A percentile compares a stretch with the other conserved stretches of the same genome.
Evolutionary conservation across 2,797 vertebrate species (phyloP).

Genomic region (Potorous gilbertii): DNA sequence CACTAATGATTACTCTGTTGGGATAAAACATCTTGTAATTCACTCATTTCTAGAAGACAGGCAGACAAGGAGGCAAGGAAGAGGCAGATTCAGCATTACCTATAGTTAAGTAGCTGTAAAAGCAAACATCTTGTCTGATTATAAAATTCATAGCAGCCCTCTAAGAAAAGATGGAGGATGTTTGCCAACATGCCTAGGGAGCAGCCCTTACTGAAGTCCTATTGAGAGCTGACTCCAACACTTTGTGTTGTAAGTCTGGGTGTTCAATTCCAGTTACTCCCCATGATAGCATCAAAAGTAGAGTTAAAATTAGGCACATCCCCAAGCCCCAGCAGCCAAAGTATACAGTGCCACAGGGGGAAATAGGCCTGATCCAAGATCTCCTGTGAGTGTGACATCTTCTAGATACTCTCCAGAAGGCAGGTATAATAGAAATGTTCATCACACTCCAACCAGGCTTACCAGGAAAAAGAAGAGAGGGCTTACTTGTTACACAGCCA

Average conservation of each 20-base stretch:
- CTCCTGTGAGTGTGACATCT: slow-evolving; percentile 29
- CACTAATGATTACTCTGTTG: not conserved
- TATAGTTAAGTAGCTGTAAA: slow-evolving; percentile 38
- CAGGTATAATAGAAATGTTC: not conserved
- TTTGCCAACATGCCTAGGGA: slow-evolving; percentile 71
- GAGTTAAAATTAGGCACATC: slow-evolving; percentile 67
- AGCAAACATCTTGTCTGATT: slow-evolving; percentile 51
- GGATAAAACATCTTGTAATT: not conserved
- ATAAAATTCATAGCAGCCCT: not conserved
- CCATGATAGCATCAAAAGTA: slow-evolving; percentile 74
- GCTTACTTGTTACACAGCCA: not conserved
- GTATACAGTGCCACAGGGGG: slow-evolving; percentile 61
- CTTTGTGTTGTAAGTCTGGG: slow-evolving; percentile 68
- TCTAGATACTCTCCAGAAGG: slow-evolving; percentile 21
- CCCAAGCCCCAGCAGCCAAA: slow-evolving; percentile 62
- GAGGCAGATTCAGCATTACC: not conserved
- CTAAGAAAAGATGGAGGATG: slow-evolving; percentile 58
- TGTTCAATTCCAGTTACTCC: slow-evolving; percentile 72
- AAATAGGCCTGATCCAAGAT: slow-evolving; percentile 51
- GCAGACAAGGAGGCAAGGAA: not conserved
- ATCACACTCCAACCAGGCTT: not conserved
- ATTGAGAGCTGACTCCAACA: slow-evolving; percentile 56
- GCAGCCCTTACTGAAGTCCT: slow-evolving; percentile 56
- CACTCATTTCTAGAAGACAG: not conserved
- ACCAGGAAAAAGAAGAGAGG: slow-evolving; percentile 51